These are phyloP conservation scores for Oreocharis arfaki DNA, from an alignment of 2,113 vertebrate genomes.

Conservation along the genomic window DNA sequence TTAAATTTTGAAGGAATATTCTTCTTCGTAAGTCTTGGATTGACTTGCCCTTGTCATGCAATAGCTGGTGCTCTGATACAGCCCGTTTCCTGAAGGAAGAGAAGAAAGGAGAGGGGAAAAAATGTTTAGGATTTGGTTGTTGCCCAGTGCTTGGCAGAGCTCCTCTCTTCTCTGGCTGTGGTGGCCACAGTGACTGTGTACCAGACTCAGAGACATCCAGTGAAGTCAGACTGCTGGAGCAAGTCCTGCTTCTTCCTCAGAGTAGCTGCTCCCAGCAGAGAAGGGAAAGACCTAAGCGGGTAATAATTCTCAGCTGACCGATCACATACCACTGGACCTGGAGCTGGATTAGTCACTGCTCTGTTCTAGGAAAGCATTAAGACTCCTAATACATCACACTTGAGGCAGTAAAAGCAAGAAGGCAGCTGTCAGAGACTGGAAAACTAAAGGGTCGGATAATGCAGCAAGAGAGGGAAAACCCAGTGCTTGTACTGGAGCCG, in stretches of 20 bases:
- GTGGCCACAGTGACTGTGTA: not conserved
- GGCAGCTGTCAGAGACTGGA: not conserved
- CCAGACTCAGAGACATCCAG: not conserved
- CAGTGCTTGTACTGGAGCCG: not conserved
- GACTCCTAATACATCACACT: slow-evolving; percentile 20
- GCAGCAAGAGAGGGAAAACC: not conserved
- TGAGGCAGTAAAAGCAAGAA: slow-evolving; percentile 9
- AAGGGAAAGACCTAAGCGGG: not conserved
- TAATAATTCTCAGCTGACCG: slow-evolving; percentile 33
- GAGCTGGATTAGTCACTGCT: slow-evolving; percentile 19
- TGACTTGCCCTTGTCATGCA: slow-evolving; percentile 93
- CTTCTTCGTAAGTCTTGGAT: slow-evolving; percentile 87
- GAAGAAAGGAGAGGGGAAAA: not conserved
- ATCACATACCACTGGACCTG: not conserved
- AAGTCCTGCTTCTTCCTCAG: not conserved
- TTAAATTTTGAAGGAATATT: slow-evolving; percentile 87
- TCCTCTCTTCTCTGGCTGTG: not conserved
- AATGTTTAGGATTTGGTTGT: not conserved
- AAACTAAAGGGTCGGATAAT: not conserved
- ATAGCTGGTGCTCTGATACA: slow-evolving; percentile 92
- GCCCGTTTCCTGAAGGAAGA: slow-evolving; percentile 82
- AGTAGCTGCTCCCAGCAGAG: not conserved
- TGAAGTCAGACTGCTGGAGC: not conserved
- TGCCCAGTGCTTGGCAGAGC: not conserved
- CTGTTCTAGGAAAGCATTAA: slow-evolving; percentile 40